These are phyloP conservation scores for Hypsibius dujardini DNA, from an alignment of 1,140 invertebrate species.

Conservation along the genomic window DNA sequence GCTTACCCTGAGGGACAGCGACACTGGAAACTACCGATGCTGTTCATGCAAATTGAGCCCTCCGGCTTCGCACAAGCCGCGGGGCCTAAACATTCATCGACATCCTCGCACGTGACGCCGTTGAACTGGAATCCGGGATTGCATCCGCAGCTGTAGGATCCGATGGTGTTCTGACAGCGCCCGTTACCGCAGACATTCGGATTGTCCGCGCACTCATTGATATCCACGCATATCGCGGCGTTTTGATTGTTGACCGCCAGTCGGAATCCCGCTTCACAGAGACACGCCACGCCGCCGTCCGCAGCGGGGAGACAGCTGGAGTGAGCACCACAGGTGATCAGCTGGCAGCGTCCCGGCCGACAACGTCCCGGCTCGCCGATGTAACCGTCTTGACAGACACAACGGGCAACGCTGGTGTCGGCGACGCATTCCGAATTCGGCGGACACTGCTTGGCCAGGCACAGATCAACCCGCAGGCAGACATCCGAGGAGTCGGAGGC, in stretches of 20 bases:
- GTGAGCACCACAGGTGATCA: conserved; percentile 1
- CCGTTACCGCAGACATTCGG: conserved; percentile 59
- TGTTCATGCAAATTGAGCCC: conserved; percentile 54
- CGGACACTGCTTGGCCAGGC: conserved; percentile 47
- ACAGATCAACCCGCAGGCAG: neutral
- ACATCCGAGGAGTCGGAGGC: conserved; percentile 24
- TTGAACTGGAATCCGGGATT: conserved; percentile 50
- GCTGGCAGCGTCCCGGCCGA: neutral
- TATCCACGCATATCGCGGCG: conserved; percentile 42
- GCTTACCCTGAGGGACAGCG: conserved; percentile 8
- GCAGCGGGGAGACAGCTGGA: neutral
- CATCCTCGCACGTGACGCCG: conserved; percentile 31
- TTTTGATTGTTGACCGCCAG: neutral
- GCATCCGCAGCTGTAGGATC: conserved; percentile 65
- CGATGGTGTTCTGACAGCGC: conserved; percentile 55
- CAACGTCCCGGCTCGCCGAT: conserved; percentile 24
- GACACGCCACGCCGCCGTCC: conserved; percentile 1
- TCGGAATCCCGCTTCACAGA: neutral
- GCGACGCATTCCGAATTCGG: conserved; percentile 61
- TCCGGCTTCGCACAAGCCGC: conserved; percentile 53
- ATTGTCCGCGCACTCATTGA: conserved; percentile 54
- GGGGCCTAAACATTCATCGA: conserved; percentile 67
- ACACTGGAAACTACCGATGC: conserved; percentile 53
- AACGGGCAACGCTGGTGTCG: conserved; percentile 49
- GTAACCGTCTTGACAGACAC: conserved; percentile 42